A percentile compares a stretch with the other conserved stretches of the same genome.
Conservation (phyloP, 1,140 invertebrate genomes). For the Vanessa atalanta region DNA sequence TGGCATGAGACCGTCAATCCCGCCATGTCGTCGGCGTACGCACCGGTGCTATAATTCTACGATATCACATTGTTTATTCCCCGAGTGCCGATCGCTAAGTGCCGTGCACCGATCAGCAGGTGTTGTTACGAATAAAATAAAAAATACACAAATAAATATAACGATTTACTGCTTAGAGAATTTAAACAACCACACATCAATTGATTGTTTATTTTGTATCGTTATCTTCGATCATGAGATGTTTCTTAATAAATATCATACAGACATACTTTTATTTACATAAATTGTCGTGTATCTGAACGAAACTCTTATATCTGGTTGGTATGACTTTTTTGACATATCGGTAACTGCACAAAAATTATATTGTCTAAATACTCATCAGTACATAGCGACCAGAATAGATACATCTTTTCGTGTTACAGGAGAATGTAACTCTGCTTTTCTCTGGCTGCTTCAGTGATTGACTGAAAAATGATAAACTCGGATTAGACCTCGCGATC, state of each 20-base stretch:
- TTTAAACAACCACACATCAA: background rate
- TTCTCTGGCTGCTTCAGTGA: too few species aligned
- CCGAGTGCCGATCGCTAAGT: conserved; percentile 44
- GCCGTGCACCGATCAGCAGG: conserved; percentile 39
- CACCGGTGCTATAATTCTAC: conserved; percentile 50
- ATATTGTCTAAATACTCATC: too few species aligned
- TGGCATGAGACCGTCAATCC: conserved; percentile 36
- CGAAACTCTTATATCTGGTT: too few species aligned
- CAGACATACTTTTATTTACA: too few species aligned
- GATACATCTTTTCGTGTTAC: too few species aligned
- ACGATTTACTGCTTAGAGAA: conserved; percentile 29
- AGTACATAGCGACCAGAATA: too few species aligned
- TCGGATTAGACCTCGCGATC: too few species aligned
- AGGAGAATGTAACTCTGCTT: too few species aligned
- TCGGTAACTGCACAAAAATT: too few species aligned
- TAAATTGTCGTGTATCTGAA: too few species aligned
- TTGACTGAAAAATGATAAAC: too few species aligned
- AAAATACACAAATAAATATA: conserved; percentile 22
- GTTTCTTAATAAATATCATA: conserved; percentile 1
- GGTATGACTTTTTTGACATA: too few species aligned
- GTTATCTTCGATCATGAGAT: background rate
- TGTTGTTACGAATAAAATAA: conserved; percentile 21
- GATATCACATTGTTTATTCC: conserved; percentile 58
- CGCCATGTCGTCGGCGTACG: conserved; percentile 41
- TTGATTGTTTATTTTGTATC: conserved; percentile 9